Conservation (phyloP, 2,888 invertebrate species). For the Ormia ochracea region DNA sequence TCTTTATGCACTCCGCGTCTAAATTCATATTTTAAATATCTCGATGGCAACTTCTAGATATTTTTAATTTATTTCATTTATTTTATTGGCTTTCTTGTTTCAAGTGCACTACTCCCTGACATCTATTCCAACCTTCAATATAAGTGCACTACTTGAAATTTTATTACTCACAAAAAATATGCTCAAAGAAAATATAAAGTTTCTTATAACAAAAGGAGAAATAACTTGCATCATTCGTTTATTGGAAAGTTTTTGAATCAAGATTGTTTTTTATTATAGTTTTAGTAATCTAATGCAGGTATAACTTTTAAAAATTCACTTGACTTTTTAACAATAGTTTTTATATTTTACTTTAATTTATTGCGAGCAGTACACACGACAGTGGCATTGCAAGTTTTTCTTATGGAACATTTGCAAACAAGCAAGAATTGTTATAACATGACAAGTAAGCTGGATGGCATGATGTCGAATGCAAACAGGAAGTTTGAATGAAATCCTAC, state of each 20-base stretch:
- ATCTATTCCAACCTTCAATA: background rate
- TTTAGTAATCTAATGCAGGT: conserved; percentile 34
- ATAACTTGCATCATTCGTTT: conserved; percentile 30
- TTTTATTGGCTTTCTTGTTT: background rate
- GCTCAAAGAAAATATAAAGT: conserved; percentile 7
- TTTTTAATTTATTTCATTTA: background rate
- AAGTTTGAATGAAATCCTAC: no score
- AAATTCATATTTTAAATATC: no score
- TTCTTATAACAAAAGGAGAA: background rate
- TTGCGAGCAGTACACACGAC: background rate
- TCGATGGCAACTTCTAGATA: background rate
- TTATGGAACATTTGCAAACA: background rate
- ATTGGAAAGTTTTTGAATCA: conserved; percentile 20
- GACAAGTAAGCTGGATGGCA: no score
- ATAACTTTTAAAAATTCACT: conserved; percentile 18
- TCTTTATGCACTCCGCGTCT: no score
- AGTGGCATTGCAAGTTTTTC: background rate
- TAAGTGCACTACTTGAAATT: background rate
- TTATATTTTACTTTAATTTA: background rate
- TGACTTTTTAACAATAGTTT: conserved; percentile 20
- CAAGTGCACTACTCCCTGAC: background rate
- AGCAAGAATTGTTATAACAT: no score
- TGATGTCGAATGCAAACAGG: no score
- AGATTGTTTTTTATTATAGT: background rate
- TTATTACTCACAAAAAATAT: background rate